Evolutionary conservation across 2,113 vertebrate genomes (phyloP).

Genomic region (Porphyrio hochstetteri): DNA sequence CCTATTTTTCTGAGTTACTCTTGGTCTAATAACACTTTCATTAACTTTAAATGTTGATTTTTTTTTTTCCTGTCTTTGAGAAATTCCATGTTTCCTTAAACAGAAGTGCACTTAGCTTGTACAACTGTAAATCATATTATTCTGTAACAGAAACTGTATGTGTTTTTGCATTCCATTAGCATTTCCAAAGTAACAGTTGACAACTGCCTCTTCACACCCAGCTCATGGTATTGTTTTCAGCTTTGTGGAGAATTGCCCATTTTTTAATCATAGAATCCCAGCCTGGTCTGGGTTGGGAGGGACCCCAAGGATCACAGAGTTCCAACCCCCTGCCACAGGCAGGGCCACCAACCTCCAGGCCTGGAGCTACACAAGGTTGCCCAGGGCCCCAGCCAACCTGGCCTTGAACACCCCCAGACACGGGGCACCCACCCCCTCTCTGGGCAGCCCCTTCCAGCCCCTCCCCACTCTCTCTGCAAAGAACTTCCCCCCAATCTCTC

Average conservation of each 20-base stretch:
- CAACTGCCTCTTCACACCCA: neutral
- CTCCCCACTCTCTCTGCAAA: too few species aligned
- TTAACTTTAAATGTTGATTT: conserved; percentile 29
- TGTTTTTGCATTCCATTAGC: neutral
- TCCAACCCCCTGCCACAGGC: too few species aligned
- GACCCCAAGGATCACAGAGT: too few species aligned
- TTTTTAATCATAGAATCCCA: neutral
- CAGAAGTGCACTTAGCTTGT: conserved; percentile 19
- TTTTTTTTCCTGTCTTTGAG: neutral
- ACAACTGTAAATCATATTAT: neutral
- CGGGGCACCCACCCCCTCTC: too few species aligned
- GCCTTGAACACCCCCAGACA: too few species aligned
- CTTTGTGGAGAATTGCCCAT: neutral
- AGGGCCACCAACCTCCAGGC: too few species aligned
- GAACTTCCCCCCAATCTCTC: too few species aligned
- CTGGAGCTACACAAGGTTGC: too few species aligned
- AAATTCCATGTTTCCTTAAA: neutral
- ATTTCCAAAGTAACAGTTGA: neutral
- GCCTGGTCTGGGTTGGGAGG: too few species aligned
- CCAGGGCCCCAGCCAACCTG: too few species aligned
- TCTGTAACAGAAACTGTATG: neutral
- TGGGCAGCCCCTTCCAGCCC: too few species aligned
- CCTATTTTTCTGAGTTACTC: neutral
- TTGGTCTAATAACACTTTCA: neutral
- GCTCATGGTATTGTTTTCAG: neutral